Base-by-base conservation (phyloP, 2,888 invertebrate genomes). In the Psylliodes chrysocephalus region DNA sequence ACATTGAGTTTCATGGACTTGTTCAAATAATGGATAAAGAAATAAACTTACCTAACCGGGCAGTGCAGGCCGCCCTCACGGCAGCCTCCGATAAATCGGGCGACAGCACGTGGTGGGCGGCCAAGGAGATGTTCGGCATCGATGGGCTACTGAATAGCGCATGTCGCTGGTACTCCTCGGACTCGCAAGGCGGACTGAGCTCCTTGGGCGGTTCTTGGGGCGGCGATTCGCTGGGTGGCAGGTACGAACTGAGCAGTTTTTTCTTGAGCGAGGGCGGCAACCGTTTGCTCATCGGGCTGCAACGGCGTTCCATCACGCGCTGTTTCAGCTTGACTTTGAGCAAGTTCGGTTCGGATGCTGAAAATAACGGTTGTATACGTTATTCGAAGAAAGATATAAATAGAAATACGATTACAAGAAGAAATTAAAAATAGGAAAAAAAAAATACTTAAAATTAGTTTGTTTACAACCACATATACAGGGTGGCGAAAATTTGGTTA, bases 311-410 rank as follows among this genome's bases (percentile, higher is more conserved):
- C 87, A 95, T 92, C 82, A 96, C 96, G 83, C 96, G 94, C 86
- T 95, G 93, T 86, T 94, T 95, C 82, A 94, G 89, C 74, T 94
- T 91, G 85, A 94, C 92, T 88, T 94, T 95, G 86, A 94, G 89
- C 86, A 96, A 90, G 88, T 97, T 96, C 77, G 96, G 96, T 89
- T 96, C 96, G 85, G 96, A 96, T 82, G 96, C 96, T 94, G 88
- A 72, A 83, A 84, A 81, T 22, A 22, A 22, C n/a, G n/a, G n/a
- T n/a, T n/a, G n/a, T n/a, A n/a, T n/a, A n/a, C n/a, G n/a, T n/a
- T n/a, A n/a, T n/a, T n/a, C n/a, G n/a, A n/a, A n/a, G n/a, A n/a
- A n/a, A n/a, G n/a, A n/a, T n/a, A n/a, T n/a, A n/a, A n/a, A n/a
- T n/a, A n/a, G n/a, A n/a, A n/a, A n/a, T n/a, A n/a, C n/a, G n/a